phyloP scores from a whole-genome alignment of 2,113 vertebrate genomes.

The Lanius collurio region DNA sequence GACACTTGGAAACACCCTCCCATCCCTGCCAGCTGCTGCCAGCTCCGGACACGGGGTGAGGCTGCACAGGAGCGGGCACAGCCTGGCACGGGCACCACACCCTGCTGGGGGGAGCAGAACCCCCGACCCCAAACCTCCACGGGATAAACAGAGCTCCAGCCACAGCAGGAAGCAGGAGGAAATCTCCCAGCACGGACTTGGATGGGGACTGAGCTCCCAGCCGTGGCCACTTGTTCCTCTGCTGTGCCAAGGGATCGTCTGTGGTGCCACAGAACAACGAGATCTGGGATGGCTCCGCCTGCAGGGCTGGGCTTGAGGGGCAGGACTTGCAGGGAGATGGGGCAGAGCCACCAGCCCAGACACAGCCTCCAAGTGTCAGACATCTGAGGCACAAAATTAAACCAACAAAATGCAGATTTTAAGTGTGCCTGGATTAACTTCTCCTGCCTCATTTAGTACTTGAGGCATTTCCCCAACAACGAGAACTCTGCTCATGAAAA shows the following conservation, averaged over 20 bases:
- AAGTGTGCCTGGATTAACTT: background rate
- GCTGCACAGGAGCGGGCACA: background rate
- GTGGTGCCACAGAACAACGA: background rate
- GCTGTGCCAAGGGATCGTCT: background rate
- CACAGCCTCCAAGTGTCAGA: background rate
- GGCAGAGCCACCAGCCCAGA: background rate
- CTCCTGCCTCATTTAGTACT: background rate
- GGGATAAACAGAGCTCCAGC: background rate
- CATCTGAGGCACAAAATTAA: background rate
- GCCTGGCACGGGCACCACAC: background rate
- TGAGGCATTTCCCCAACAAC: background rate
- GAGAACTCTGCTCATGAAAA: background rate
- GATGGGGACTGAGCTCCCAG: background rate
- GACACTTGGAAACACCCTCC: fast-evolving
- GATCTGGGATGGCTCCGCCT: background rate
- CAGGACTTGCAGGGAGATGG: fast-evolving
- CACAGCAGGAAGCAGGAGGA: background rate
- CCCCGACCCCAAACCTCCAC: background rate
- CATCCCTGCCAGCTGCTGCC: background rate
- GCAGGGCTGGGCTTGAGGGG: fast-evolving
- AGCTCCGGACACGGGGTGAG: background rate
- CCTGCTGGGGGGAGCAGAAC: background rate
- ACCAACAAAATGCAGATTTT: background rate
- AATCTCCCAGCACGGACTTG: background rate
- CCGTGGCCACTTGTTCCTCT: background rate